Evolutionary conservation across 2,797 vertebrate genomes (phyloP).

Genomic region (Tragelaphus oryx): DNA sequence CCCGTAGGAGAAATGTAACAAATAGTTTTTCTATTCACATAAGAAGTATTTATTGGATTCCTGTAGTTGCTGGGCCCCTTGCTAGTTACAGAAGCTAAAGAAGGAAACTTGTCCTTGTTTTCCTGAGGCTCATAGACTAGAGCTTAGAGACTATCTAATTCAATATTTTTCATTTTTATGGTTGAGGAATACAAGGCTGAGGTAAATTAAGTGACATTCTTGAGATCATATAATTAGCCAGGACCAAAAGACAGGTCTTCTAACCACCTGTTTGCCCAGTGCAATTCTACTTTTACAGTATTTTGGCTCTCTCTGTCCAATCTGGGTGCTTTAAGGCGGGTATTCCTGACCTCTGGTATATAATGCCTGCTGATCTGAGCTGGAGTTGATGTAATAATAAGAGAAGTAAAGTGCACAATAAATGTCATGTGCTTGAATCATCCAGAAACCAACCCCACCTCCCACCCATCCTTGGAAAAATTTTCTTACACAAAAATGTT

Average conservation of each 20-base stretch:
- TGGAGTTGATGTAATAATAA: background rate
- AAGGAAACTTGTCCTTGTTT: background rate
- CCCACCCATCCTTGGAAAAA: background rate
- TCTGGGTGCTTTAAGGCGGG: background rate
- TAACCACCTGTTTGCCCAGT: background rate
- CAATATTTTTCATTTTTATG: background rate
- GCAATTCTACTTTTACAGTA: background rate
- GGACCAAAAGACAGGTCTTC: background rate
- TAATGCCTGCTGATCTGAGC: background rate
- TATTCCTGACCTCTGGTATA: background rate
- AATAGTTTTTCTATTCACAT: background rate
- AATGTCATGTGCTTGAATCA: background rate
- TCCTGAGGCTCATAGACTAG: background rate
- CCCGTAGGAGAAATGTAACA: background rate
- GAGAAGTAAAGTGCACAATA: background rate
- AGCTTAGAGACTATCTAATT: background rate
- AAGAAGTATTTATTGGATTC: background rate
- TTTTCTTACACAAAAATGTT: background rate
- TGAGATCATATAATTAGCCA: background rate
- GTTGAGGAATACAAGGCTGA: background rate
- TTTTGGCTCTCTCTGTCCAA: background rate
- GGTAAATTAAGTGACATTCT: slow-evolving; percentile 9
- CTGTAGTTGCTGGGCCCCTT: background rate
- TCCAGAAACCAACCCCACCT: background rate
- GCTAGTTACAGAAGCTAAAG: background rate